phyloP scores from a whole-genome alignment of 2,888 invertebrate genomes.

The Molorchus minor region DNA sequence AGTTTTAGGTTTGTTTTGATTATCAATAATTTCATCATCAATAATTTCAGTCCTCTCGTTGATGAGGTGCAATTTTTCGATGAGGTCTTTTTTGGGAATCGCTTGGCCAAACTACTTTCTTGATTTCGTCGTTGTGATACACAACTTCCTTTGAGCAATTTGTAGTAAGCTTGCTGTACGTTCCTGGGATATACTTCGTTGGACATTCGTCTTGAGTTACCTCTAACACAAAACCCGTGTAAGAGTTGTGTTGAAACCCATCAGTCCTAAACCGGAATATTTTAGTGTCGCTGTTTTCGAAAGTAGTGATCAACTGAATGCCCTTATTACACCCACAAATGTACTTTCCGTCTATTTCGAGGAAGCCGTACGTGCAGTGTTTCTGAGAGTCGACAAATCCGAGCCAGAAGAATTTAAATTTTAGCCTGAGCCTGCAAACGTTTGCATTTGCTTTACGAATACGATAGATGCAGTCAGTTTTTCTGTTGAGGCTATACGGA shows the following conservation, averaged over 20 bases:
- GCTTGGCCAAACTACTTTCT: constrained; percentile 44
- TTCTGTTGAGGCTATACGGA: constrained; percentile 61
- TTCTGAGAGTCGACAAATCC: constrained; percentile 57
- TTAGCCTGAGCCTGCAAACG: constrained; percentile 66
- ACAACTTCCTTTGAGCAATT: constrained; percentile 9
- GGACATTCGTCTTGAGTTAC: constrained; percentile 67
- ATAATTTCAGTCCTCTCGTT: constrained; percentile 44
- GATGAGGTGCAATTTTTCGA: constrained; percentile 45
- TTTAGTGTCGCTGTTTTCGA: constrained; percentile 59
- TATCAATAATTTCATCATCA: constrained; percentile 24
- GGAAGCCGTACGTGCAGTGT: constrained; percentile 63
- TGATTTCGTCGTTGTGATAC: constrained; percentile 44
- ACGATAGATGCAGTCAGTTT: constrained; percentile 65
- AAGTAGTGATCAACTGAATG: constrained; percentile 56
- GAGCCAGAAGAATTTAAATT: constrained; percentile 67
- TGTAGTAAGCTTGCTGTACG: constrained; percentile 15
- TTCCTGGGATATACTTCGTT: constrained; percentile 49
- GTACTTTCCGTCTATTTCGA: constrained; percentile 68
- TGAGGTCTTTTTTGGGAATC: too few species aligned
- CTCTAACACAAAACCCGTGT: constrained; percentile 67
- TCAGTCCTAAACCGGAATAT: constrained; percentile 61
- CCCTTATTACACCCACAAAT: constrained; percentile 69
- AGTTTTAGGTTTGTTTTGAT: constrained; percentile 24
- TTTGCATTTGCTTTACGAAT: constrained; percentile 63
- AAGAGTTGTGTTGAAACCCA: constrained; percentile 59